These are phyloP conservation scores for Eulemur rubriventer DNA, from an alignment of 2,797 vertebrate species.

Conservation along the genomic window DNA sequence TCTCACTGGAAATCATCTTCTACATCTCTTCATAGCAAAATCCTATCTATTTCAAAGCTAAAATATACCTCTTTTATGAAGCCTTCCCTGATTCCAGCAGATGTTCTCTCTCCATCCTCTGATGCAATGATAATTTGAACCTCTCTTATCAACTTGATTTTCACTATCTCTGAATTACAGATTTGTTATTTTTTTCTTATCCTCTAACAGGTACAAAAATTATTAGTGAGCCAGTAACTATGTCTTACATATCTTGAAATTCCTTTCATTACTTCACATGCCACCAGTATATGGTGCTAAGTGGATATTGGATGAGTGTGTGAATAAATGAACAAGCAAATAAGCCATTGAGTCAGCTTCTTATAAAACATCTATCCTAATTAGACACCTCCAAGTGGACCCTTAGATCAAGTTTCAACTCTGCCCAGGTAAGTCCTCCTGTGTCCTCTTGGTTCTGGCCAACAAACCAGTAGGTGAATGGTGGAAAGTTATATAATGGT, in stretches of 20 bases:
- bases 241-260: background rate
- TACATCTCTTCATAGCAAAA: background rate
- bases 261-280: background rate
- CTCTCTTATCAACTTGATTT: background rate
- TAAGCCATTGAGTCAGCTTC: background rate
- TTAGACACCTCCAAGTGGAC: background rate
- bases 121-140: background rate
- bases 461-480: background rate
- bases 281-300: background rate
- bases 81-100: background rate
- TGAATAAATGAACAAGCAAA: background rate
- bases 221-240: background rate
- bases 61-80: background rate
- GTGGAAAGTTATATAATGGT: background rate
- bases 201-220: background rate
- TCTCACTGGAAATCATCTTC: slow-evolving; percentile 4
- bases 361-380: background rate
- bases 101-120: background rate
- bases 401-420: background rate
- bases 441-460: background rate
- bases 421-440: background rate
- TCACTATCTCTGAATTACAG: background rate
- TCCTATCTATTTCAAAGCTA: background rate
- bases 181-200: background rate
- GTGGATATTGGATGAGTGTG: background rate